phyloP scores from a whole-genome alignment of 2,113 vertebrate species.

The Arothron firmamentum region DNA sequence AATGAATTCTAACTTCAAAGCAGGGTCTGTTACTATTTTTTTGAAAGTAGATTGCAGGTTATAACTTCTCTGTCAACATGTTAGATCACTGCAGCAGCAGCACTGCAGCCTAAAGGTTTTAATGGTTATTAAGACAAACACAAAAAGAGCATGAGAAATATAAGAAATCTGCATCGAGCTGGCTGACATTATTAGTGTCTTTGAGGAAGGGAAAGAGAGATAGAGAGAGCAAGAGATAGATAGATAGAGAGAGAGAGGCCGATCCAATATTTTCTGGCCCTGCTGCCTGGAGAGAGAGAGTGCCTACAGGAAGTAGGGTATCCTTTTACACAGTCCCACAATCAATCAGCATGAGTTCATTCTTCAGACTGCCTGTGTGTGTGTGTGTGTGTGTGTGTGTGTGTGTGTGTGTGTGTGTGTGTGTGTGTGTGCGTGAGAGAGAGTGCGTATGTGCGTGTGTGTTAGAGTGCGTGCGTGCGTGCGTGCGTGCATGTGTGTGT shows the following conservation, averaged over 20 bases:
- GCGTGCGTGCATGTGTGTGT: constrained; percentile 1
- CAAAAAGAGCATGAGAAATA: too few relatives aligned
- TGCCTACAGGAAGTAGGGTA: constrained; percentile 71
- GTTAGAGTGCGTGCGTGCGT: constrained; percentile 18
- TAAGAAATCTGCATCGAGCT: too few relatives aligned
- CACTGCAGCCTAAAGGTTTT: too few relatives aligned
- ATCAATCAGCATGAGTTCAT: constrained; percentile 76
- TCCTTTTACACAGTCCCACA: constrained; percentile 74
- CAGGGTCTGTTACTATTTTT: too few relatives aligned
- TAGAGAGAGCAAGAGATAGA: constrained; percentile 17
- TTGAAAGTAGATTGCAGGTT: too few relatives aligned
- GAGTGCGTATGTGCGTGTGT: constrained; percentile 33
- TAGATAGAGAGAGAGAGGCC: constrained; percentile 33
- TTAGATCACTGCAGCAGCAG: too few relatives aligned
- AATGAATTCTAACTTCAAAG: too few relatives aligned
- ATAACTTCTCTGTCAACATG: too few relatives aligned
- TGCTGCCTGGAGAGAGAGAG: constrained; percentile 63
- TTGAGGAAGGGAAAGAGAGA: not conserved
- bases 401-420: constrained; percentile 3
- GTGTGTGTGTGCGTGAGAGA: constrained; percentile 34
- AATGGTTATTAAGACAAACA: too few relatives aligned
- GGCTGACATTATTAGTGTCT: too few relatives aligned
- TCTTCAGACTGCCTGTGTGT: constrained; percentile 52
- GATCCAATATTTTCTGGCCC: constrained; percentile 57
- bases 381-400: constrained; percentile 13